A percentile compares a stretch with the other conserved stretches of the same genome.
Conservation (phyloP, 2,797 vertebrate species). For the Apogon hyalosoma region DNA sequence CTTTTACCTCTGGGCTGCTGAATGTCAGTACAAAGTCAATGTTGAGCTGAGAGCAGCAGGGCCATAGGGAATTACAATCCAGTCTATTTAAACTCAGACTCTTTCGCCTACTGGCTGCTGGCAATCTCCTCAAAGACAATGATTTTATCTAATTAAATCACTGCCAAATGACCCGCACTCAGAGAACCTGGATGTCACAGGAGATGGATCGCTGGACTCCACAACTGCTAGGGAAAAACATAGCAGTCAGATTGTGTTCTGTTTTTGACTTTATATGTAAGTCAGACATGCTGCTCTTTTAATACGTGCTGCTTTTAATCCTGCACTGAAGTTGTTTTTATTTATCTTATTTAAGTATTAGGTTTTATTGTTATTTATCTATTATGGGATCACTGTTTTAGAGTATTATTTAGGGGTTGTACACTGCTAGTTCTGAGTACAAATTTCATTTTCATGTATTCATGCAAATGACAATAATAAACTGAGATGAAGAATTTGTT, state of each 20-base stretch:
- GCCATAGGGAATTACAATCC: constrained; percentile 30
- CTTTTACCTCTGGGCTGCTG: constrained; percentile 31
- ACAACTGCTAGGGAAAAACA: background rate
- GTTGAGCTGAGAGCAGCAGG: constrained; percentile 23
- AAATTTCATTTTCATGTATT: no score
- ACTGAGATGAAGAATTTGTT: no score
- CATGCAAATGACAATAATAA: no score
- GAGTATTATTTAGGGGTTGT: no score
- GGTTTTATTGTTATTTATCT: no score
- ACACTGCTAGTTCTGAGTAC: no score
- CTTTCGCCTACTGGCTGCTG: constrained; percentile 8
- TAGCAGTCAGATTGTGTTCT: background rate
- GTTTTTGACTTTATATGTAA: background rate
- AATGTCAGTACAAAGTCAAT: constrained; percentile 57
- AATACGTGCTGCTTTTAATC: no score
- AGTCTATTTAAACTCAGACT: constrained; percentile 22
- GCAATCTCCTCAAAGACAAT: constrained; percentile 11
- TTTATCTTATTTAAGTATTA: no score
- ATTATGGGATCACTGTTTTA: no score
- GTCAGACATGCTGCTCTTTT: no score
- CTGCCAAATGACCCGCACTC: constrained; percentile 7
- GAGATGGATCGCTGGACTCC: background rate
- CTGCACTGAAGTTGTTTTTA: no score
- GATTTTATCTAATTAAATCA: constrained; percentile 40
- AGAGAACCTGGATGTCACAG: constrained; percentile 4